Conservation (phyloP, 2,797 vertebrate genomes). For the Sebastolobus alascanus region DNA sequence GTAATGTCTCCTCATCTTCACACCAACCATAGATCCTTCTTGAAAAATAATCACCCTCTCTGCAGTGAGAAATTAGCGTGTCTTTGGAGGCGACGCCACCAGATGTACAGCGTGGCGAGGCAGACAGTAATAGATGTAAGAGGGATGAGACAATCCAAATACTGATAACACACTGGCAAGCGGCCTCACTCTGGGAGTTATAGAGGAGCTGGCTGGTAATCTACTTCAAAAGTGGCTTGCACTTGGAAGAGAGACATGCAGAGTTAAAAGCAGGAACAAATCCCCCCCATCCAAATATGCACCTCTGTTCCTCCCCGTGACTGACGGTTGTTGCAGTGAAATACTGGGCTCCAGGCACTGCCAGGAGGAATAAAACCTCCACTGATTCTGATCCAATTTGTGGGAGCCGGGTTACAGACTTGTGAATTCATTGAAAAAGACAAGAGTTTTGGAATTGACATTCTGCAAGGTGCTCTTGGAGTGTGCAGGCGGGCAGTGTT, state of each 20-base stretch:
- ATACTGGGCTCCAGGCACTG: constrained; percentile 73
- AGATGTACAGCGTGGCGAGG: constrained; percentile 23
- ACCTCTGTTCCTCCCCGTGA: constrained; percentile 60
- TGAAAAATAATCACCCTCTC: constrained; percentile 20
- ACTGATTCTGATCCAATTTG: constrained; percentile 82
- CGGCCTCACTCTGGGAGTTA: constrained; percentile 44
- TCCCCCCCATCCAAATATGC: constrained; percentile 53
- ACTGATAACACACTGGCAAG: constrained; percentile 46
- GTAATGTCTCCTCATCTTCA: constrained; percentile 2
- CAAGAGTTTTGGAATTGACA: constrained; percentile 76
- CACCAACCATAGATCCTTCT: background rate
- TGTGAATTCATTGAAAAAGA: constrained; percentile 73
- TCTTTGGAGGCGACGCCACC: constrained; percentile 1
- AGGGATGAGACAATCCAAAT: constrained; percentile 51
- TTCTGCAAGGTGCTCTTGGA: constrained; percentile 60
- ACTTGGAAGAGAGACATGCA: constrained; percentile 53
- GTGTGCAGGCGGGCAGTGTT: constrained; percentile 52
- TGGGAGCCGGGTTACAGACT: constrained; percentile 68
- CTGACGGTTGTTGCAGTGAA: constrained; percentile 71
- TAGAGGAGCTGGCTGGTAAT: constrained; percentile 54
- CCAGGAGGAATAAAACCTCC: constrained; percentile 79
- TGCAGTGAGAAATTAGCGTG: constrained; percentile 27
- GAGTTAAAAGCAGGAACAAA: constrained; percentile 74
- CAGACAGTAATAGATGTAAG: constrained; percentile 43
- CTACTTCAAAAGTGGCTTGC: constrained; percentile 64